These are phyloP conservation scores for Euzetes globulus DNA, from an alignment of 2,888 invertebrate genomes.

Conservation along the genomic window DNA sequence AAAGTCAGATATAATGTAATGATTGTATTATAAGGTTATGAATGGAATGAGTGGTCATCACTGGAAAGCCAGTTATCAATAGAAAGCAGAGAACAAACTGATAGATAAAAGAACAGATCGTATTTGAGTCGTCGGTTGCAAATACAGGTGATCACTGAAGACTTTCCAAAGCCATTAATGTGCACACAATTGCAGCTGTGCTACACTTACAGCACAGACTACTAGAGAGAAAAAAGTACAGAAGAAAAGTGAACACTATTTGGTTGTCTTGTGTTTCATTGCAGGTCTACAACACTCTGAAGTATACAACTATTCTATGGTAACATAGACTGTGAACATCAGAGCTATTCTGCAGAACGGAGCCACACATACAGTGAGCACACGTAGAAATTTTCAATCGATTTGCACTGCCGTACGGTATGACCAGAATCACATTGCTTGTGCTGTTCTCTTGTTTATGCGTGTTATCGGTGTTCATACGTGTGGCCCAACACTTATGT, in stretches of 20 bases:
- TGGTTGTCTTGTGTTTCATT: background rate
- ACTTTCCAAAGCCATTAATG: constrained; percentile 8
- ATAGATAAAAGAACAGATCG: background rate
- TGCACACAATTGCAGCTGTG: background rate
- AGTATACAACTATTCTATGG: constrained; percentile 1
- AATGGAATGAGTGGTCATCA: background rate
- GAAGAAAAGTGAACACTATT: background rate
- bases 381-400: constrained; percentile 6
- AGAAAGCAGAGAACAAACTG: background rate
- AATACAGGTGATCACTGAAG: background rate
- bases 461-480: constrained; percentile 5
- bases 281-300: background rate
- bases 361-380: constrained; percentile 3
- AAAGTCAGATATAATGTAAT: background rate
- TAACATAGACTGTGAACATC: background rate
- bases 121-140: background rate
- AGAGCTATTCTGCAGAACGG: background rate
- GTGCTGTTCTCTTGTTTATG: background rate
- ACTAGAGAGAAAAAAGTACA: background rate
- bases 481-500: background rate
- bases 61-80: background rate
- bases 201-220: background rate
- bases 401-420: background rate
- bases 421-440: background rate
- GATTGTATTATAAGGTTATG: background rate